Conservation (phyloP, 35 echinoderm and acorn worm species). For the Ptychodera flava region DNA sequence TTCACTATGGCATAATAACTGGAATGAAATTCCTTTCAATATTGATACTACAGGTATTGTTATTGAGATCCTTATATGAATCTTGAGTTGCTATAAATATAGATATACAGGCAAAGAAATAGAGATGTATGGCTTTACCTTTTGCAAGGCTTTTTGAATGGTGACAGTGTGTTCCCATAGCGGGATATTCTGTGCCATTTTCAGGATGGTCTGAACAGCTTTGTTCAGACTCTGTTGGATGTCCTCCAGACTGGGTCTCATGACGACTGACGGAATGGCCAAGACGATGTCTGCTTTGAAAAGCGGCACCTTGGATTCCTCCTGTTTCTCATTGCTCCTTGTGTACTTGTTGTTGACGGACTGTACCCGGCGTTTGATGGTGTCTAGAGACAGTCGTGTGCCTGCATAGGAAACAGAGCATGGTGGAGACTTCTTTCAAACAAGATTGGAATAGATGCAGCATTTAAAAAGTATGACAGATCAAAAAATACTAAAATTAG, state of each 20-base stretch:
- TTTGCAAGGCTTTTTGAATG: conserved; percentile 73
- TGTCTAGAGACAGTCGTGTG: conserved; percentile 85
- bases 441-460: no score
- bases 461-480: no score
- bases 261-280: conserved; percentile 80
- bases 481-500: no score
- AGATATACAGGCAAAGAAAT: no score
- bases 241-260: conserved; percentile 79
- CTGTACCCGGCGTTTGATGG: conserved; percentile 92
- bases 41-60: no score
- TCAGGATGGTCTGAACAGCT: conserved; percentile 78
- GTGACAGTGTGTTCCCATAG: conserved; percentile 91
- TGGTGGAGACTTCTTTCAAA: no score
- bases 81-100: no score
- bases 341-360: conserved; percentile 87
- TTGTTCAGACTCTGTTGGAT: conserved; percentile 84
- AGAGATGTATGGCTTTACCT: conserved; percentile 46
- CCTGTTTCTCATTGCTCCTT: conserved; percentile 39
- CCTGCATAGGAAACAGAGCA: conserved; percentile 34
- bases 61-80: no score
- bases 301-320: conserved; percentile 71
- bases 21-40: no score
- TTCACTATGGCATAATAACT: no score
- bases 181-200: conserved; percentile 93
- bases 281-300: conserved; percentile 81